Evolutionary conservation across 1,140 invertebrate genomes (phyloP).

Genomic region (Bombus cullumanus): DNA sequence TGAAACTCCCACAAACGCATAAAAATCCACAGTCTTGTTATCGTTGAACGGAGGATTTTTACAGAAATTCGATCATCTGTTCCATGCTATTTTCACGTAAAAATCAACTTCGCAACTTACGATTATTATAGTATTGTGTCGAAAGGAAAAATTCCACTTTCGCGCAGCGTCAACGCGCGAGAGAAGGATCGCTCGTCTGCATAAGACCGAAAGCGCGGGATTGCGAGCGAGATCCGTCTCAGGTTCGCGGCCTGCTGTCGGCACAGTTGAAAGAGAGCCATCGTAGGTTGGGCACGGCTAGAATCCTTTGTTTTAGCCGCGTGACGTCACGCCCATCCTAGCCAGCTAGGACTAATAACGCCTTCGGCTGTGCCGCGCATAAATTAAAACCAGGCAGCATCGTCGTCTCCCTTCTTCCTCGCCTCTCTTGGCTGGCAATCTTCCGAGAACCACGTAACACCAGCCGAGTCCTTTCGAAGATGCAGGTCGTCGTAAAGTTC

Average conservation of each 20-base stretch:
- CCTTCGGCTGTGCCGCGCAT: constrained; percentile 76
- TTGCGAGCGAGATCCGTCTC: constrained; percentile 5
- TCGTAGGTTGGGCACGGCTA: constrained; percentile 71
- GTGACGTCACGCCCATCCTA: constrained; percentile 79
- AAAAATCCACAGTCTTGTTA: no score
- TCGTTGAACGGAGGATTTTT: no score
- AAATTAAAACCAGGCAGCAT: constrained; percentile 79
- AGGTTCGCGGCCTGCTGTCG: constrained; percentile 61
- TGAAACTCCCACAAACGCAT: no score
- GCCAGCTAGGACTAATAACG: constrained; percentile 79
- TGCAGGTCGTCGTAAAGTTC: constrained; percentile 21
- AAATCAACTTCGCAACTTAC: no score
- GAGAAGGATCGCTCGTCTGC: not conserved
- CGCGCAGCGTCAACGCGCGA: no score
- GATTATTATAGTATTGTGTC: accelerated
- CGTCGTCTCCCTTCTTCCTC: constrained; percentile 33
- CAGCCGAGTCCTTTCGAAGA: not conserved
- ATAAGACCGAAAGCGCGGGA: constrained; percentile 13
- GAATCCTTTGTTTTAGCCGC: constrained; percentile 81
- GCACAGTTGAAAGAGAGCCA: constrained; percentile 73
- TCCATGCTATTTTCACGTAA: no score
- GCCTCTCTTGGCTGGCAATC: constrained; percentile 26
- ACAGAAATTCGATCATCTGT: no score
- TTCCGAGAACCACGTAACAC: constrained; percentile 61
- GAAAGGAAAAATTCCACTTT: no score